Base-by-base conservation (phyloP, 1,140 invertebrate genomes). In the Mylabris phalerata region DNA sequence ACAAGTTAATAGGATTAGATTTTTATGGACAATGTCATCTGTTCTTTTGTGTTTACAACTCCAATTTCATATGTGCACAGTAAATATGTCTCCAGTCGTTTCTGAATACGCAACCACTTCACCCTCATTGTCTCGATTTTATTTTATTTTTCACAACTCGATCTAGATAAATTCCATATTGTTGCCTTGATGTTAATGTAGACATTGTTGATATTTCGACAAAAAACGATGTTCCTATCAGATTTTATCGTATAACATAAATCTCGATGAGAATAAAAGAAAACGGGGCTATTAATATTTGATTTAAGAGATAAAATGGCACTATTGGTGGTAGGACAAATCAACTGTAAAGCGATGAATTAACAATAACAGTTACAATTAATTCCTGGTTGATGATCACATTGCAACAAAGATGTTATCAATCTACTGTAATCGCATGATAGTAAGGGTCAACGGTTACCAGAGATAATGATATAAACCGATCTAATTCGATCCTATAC, bases 21-120 rank as follows among this genome's bases (percentile, higher is more conserved):
- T 70, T 70, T 70, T 70, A 70, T 70, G 69, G 69, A 67, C 62
- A 67, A 62, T 68, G 67, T 69, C 69, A 67, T 69, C 62, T 70
- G 67, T 63, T 66, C 62, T 59, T 51, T 48, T 62, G 48, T 61
- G 59, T 62, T 67, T 65, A 60, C 60, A 57, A 57, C 59, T 56
- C 47, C 41, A 55, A 50, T 64, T 60, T 63, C 66, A 50, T 61
- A 50, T 49, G 51, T 55, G 52, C 5, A 54, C 55, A 50, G 59
- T 59, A 64, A 64, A 63, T 58, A 63, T 57, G 62, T 61, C 60
- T 55, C 41, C 11, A 10, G 9, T 42, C 41, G 32, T 32, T 32
- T 32, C 32, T 32, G 32, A 32, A 32, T 32, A 32, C 32, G 32
- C 32, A 32, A 7, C 32, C 32, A 32, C 32, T 32, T 32, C 7